Conservation (phyloP, 2,888 invertebrate species). For the Poecilus cupreus region DNA sequence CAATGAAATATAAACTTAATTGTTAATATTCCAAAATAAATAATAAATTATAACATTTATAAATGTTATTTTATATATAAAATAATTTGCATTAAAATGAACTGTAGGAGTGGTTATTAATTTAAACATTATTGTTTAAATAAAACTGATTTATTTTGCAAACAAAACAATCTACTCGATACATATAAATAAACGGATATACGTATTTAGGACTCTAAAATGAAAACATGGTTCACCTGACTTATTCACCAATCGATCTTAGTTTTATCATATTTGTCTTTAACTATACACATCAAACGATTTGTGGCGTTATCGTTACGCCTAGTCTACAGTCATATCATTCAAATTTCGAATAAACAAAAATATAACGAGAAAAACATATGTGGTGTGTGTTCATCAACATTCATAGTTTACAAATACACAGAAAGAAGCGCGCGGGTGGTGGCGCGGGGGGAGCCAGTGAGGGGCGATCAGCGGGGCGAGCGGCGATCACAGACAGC, state of each 20-base stretch:
- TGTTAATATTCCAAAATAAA: no score
- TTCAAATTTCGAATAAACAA: conserved; percentile 64
- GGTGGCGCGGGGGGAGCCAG: not conserved
- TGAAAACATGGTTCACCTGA: conserved; percentile 54
- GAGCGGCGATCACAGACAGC: conserved; percentile 29
- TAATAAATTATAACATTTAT: no score
- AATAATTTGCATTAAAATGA: not conserved
- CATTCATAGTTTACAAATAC: conserved; percentile 57
- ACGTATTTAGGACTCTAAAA: conserved; percentile 53
- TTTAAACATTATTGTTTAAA: conserved; percentile 40
- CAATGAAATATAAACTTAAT: no score
- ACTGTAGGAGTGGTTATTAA: not conserved
- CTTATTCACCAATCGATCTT: conserved; percentile 53
- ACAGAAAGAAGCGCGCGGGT: conserved; percentile 41
- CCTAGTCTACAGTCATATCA: conserved; percentile 70
- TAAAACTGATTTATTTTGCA: conserved; percentile 59
- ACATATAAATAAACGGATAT: conserved; percentile 60
- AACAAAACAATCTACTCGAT: conserved; percentile 59
- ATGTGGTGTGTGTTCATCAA: conserved; percentile 46
- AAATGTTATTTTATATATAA: no score
- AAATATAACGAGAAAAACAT: conserved; percentile 39
- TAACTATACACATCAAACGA: conserved; percentile 48
- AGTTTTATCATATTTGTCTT: conserved; percentile 7
- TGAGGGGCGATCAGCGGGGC: conserved; percentile 6
- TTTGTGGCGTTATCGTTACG: conserved; percentile 23